A percentile compares a stretch with the other conserved stretches of the same genome.
Evolutionary conservation across 2,888 invertebrate species (phyloP).

Genomic region (Cactoblastis cactorum): DNA sequence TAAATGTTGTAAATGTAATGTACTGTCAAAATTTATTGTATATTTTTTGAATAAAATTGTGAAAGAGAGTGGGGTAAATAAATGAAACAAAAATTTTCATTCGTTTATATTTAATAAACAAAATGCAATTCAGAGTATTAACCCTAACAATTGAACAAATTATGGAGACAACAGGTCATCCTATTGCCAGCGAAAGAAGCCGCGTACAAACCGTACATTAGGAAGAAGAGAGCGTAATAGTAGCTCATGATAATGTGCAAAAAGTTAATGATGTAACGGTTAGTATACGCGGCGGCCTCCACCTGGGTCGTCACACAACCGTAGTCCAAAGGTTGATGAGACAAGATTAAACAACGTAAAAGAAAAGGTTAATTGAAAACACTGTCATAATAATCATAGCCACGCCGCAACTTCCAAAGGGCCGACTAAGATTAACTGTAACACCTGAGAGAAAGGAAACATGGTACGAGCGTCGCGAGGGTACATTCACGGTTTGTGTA

Average conservation of each 20-base stretch:
- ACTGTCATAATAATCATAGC: slow-evolving; percentile 52
- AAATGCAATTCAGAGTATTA: slow-evolving; percentile 80
- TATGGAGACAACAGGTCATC: slow-evolving; percentile 59
- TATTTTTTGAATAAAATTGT: neutral
- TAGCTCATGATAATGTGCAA: slow-evolving; percentile 11
- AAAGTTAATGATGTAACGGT: slow-evolving; percentile 7
- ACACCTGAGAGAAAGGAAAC: slow-evolving; percentile 62
- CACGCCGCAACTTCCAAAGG: slow-evolving; percentile 75
- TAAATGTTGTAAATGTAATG: no score
- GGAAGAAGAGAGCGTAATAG: slow-evolving; percentile 12
- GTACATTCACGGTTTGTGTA: slow-evolving; percentile 58
- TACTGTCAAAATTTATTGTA: no score
- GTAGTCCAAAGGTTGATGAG: slow-evolving; percentile 50
- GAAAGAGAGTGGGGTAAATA: slow-evolving; percentile 10
- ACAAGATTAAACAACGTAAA: slow-evolving; percentile 57
- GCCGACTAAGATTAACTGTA: slow-evolving; percentile 53
- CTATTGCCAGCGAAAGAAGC: slow-evolving; percentile 50
- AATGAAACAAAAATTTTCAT: slow-evolving; percentile 54
- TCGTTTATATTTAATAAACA: slow-evolving; percentile 81
- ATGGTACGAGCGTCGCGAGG: slow-evolving; percentile 57
- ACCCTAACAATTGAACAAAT: slow-evolving; percentile 78
- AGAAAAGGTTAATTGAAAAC: slow-evolving; percentile 52
- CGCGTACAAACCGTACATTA: slow-evolving; percentile 32
- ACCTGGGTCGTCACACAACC: slow-evolving; percentile 58
- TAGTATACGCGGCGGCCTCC: slow-evolving; percentile 44